Evolutionary conservation across 2,888 invertebrate genomes (phyloP), one percentile per base, ranked within the genome.

Genomic region (Marasmarcha lunaedactyla): DNA sequence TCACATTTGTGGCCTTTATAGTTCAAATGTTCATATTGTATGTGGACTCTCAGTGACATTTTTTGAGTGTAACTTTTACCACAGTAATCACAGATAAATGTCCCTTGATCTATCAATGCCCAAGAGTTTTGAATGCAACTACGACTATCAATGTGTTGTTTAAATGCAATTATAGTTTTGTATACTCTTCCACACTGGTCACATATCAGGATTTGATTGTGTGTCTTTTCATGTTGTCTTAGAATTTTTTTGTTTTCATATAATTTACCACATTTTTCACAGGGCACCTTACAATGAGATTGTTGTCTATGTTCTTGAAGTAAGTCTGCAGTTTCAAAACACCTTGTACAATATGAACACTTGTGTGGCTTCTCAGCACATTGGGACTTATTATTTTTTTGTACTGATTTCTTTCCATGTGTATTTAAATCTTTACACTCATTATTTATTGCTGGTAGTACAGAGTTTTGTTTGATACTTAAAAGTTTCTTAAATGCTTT

Each of bases 11-110:
- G 71, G 4, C 4, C 34, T 34, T 34, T 34, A n/a, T 62, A 50
- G 43, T 72, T 72, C 0, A 70, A 68, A 52, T 78, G 78, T 42
- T 74, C 72, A 46, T 71, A 68, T 43, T 73, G 77, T 42, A 78
- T 77, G 40, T 78, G 78, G 7, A 78, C 76, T 41, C 77, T 45
- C 27, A 78, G 45, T 2, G 74, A 65, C 14, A 74, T 63, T 46
- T 78, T 78, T 20, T 78, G 76, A 0, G 73, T 70, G 39, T 77
- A 78, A 42, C 62, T 71, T 42, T 77, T 78, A 27, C 68, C 61
- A 39, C 78, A 78, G 50, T 76, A 65, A 46, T 78, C 76, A 42
- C 78, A 78, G 2, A 70, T 71, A 26, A 55, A 73, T 14, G 66
- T 67, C 0, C 67, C 77, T 46, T 71, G 47, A 0, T 63, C 55